phyloP scores from a whole-genome alignment of 2,888 invertebrate genomes.

The Acrocera orbiculus region DNA sequence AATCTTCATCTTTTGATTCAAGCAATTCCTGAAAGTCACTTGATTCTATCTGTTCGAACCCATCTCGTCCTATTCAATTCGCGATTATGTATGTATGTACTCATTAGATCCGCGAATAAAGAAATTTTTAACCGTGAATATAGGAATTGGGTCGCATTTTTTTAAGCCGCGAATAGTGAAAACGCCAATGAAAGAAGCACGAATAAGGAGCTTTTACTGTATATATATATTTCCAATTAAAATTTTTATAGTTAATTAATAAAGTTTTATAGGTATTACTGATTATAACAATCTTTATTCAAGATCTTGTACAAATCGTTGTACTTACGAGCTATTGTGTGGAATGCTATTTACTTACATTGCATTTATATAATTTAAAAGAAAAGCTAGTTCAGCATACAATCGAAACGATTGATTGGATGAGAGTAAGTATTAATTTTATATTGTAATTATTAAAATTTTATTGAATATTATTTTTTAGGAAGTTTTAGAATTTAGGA shows the following conservation, averaged over 20 bases:
- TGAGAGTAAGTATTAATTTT: conserved; percentile 39
- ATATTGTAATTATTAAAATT: not conserved
- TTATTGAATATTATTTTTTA: conserved; percentile 22
- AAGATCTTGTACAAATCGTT: conserved; percentile 69
- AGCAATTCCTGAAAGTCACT: no score
- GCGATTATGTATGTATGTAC: no score
- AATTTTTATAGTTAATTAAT: not conserved
- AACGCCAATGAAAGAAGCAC: no score
- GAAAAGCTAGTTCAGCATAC: conserved; percentile 55
- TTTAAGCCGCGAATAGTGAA: no score
- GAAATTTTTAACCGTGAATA: no score
- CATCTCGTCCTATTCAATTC: no score
- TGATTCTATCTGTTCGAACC: no score
- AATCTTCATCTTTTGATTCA: no score
- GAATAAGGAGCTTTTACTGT: no score
- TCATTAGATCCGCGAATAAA: no score
- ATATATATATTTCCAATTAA: not conserved
- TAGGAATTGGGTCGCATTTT: no score
- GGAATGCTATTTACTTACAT: conserved; percentile 59
- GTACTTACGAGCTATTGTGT: conserved; percentile 67
- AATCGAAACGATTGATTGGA: conserved; percentile 57
- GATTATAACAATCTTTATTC: conserved; percentile 51
- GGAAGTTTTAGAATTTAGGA: conserved; percentile 66
- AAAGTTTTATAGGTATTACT: conserved; percentile 38
- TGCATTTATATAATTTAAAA: conserved; percentile 53